phyloP scores from a whole-genome alignment of 2,113 vertebrate species.

The Clarias macrocephalus region DNA sequence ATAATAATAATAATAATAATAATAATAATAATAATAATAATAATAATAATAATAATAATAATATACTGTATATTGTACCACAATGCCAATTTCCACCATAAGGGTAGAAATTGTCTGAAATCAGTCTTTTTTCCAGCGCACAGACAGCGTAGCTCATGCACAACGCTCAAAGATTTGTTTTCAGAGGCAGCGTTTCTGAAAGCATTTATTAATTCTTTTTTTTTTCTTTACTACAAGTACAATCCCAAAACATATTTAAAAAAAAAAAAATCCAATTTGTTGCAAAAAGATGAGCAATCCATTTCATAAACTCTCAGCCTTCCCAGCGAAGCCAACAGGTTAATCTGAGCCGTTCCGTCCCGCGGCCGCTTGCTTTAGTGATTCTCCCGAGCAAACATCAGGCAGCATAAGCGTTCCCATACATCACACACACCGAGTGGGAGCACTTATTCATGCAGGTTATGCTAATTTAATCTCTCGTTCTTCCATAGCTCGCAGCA shows the following conservation, averaged over 20 bases:
- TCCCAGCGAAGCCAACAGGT: conserved; percentile 18
- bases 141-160: neutral
- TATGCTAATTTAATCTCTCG: conserved; percentile 72
- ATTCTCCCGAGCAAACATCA: conserved; percentile 30
- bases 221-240: conserved; percentile 9
- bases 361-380: conserved; percentile 8
- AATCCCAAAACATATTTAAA: conserved; percentile 34
- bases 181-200: neutral
- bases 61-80: too few relatives aligned
- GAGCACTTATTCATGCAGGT: conserved; percentile 62
- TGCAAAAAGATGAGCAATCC: conserved; percentile 17
- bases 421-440: conserved; percentile 60
- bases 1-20: neutral
- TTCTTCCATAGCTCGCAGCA: conserved; percentile 52
- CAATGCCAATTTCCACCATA: neutral
- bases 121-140: neutral
- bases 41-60: neutral
- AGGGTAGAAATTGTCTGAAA: neutral
- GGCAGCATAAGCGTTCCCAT: conserved; percentile 64
- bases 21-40: neutral
- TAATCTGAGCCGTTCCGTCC: conserved; percentile 29
- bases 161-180: neutral
- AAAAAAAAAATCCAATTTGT: conserved; percentile 27
- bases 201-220: neutral
- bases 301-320: conserved; percentile 34